Percentiles rank a stretch among this genome's conserved stretches.
Conservation (phyloP, 2,797 vertebrate genomes). For the Scleropages formosus region DNA sequence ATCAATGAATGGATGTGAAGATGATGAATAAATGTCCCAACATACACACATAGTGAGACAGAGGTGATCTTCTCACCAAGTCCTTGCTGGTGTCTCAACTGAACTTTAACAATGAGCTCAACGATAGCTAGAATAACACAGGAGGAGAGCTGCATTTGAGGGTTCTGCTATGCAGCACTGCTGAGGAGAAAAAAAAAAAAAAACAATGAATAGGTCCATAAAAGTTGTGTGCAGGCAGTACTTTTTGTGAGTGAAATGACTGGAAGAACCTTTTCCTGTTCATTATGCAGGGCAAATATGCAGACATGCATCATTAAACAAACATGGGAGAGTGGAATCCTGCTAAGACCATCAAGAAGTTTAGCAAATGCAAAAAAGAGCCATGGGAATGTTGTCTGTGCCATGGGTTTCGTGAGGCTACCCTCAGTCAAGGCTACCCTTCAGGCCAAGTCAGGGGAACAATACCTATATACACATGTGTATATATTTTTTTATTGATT, state of each 20-base stretch:
- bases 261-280: background rate
- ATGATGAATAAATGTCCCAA: too few species aligned
- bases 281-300: background rate
- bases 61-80: background rate
- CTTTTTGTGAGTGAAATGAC: background rate
- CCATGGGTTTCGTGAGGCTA: background rate
- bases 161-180: slow-evolving; percentile 6
- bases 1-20: too few species aligned
- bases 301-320: background rate
- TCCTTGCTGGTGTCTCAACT: background rate
- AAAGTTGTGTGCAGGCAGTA: background rate
- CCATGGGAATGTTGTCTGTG: background rate
- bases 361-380: background rate
- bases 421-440: too few species aligned
- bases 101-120: background rate
- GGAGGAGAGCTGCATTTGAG: background rate
- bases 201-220: background rate
- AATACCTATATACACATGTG: too few species aligned
- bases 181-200: background rate
- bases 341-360: background rate
- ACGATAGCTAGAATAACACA: background rate
- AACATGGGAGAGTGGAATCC: background rate
- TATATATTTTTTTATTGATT: too few species aligned
- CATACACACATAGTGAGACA: too few species aligned
- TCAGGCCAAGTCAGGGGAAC: too few species aligned